Conservation (phyloP, 2,797 vertebrate species). For the Gallirallus australis region DNA sequence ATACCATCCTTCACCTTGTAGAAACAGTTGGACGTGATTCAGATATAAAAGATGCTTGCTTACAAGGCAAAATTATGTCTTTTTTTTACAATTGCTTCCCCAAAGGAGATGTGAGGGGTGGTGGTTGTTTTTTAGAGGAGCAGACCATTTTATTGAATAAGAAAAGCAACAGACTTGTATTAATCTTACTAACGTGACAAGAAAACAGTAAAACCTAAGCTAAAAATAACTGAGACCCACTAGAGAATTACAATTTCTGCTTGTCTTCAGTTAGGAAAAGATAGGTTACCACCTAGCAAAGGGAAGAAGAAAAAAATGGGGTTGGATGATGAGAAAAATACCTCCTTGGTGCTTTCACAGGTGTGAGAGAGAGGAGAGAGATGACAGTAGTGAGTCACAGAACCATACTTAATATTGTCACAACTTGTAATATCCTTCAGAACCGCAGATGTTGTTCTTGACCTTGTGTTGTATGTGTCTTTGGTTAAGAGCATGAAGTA, state of each 20-base stretch:
- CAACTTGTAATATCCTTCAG: background rate
- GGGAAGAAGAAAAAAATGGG: background rate
- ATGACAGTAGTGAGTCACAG: background rate
- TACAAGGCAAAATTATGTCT: background rate
- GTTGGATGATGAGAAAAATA: background rate
- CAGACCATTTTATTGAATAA: background rate
- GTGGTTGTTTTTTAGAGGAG: background rate
- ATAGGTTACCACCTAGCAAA: background rate
- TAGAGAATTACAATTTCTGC: background rate
- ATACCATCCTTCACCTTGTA: background rate
- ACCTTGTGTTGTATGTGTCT: background rate
- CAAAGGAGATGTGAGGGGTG: fast-evolving
- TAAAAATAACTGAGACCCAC: background rate
- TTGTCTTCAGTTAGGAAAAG: background rate
- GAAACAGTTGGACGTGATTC: background rate
- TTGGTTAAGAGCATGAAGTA: background rate
- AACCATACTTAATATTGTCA: background rate
- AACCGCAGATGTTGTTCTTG: background rate
- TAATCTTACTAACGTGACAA: background rate
- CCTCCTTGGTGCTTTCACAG: background rate
- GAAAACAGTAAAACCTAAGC: background rate
- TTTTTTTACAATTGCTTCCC: background rate
- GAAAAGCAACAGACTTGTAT: background rate
- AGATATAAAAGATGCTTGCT: background rate
- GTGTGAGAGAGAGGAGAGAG: fast-evolving